Base-by-base conservation (phyloP, 92 coral and sea anemone genomes). In the Diadumene lineata region DNA sequence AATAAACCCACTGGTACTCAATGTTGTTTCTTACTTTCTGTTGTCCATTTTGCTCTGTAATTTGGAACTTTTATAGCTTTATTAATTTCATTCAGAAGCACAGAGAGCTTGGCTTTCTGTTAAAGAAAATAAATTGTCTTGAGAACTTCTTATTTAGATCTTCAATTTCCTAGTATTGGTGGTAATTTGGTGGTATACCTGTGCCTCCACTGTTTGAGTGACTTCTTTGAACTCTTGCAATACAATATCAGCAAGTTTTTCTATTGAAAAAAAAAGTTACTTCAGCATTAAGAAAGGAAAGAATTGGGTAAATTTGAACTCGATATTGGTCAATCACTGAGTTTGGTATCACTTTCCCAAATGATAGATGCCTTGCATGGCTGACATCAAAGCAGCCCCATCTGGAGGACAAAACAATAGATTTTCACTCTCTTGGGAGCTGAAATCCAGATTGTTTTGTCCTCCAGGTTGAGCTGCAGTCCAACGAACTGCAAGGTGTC, bases 141-240 rank as follows among this genome's bases (percentile, higher is more conserved):
- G 26, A 57, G 30, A 7, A n/a, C 64, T 57, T 57, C 64, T 57
- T 17, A 57, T 21, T 38, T 38, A 38, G 13, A 38, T 38, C 48
- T 38, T 6, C 13, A 38, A 6, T 38, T 38, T 38, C 48, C 48
- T 13, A 38, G n/a, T n/a, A n/a, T n/a, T n/a, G n/a, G n/a, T n/a
- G n/a, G n/a, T n/a, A n/a, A n/a, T n/a, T n/a, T n/a, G n/a, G n/a
- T n/a, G n/a, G n/a, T 65, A 43, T 46, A 94, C 98, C 98, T 94
- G 98, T 30, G 88, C 89, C 50, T 90, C 96, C 18, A 94, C 98
- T 51, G 97, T 86, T 53, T 94, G 98, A 18, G 97, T 91, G 22
- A 94, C 98, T 79, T 94, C 98, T 71, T 89, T 82, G 68, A 94
- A 94, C 64, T 90, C 96, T 71, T 92, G 89, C 46, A 94, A 74